Evolutionary conservation across 1,140 invertebrate genomes (phyloP).

Genomic region (Hormaphis cornu): DNA sequence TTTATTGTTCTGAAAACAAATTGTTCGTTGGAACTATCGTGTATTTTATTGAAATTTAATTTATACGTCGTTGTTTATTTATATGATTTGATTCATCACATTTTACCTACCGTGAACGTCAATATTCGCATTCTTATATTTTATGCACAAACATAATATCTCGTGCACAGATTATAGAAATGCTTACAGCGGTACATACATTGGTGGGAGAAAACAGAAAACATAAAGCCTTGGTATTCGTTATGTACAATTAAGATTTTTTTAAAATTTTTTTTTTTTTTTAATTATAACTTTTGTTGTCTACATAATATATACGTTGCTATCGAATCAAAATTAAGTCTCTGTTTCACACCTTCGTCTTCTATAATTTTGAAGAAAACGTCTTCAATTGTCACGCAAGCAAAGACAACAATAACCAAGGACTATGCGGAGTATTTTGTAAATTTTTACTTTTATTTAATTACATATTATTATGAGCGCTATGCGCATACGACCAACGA

Average conservation of each 20-base stretch:
- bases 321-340: conserved; percentile 1
- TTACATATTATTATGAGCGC: neutral
- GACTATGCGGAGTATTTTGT: conserved; percentile 3
- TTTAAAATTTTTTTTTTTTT: too few relatives aligned
- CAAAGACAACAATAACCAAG: conserved; percentile 28
- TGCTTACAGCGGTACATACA: too few relatives aligned
- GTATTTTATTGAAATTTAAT: too few relatives aligned
- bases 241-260: neutral
- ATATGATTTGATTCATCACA: too few relatives aligned
- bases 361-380: neutral
- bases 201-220: neutral
- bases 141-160: neutral
- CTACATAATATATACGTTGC: too few relatives aligned
- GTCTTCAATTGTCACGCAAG: neutral
- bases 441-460: conserved; percentile 11
- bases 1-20: too few relatives aligned
- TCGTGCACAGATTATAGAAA: neutral
- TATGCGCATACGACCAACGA: neutral
- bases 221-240: neutral
- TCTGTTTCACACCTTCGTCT: neutral
- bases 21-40: too few relatives aligned
- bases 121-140: neutral
- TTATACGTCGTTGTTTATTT: too few relatives aligned
- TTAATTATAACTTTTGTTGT: neutral
- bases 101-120: too few relatives aligned